These are phyloP conservation scores for Chunga burmeisteri DNA, from an alignment of 2,113 vertebrate genomes.

Conservation along the genomic window DNA sequence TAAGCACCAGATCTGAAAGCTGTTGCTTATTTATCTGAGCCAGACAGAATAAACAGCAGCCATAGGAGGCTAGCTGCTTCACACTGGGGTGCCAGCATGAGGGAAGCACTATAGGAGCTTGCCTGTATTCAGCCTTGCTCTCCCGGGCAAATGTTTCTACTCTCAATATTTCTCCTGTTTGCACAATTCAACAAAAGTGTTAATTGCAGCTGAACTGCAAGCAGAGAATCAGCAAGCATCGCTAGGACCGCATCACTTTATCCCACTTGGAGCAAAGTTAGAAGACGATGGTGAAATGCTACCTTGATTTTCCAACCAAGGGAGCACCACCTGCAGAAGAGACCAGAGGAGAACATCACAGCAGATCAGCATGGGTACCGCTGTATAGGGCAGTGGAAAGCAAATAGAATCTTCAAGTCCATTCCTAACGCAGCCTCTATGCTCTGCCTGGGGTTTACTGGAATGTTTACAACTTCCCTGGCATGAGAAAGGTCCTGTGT, in stretches of 20 bases:
- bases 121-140: background rate
- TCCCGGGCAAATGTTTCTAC: background rate
- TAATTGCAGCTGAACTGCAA: background rate
- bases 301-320: background rate
- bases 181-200: background rate
- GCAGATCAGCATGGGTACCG: background rate
- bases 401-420: background rate
- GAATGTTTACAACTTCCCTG: background rate
- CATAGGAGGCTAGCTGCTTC: background rate
- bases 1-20: background rate
- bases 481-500: background rate
- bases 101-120: background rate
- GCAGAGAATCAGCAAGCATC: background rate
- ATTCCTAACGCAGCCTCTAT: background rate
- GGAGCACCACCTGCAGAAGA: background rate
- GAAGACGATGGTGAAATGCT: background rate
- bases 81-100: background rate
- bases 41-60: background rate
- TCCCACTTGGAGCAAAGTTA: background rate
- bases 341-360: background rate
- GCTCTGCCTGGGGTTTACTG: background rate
- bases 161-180: background rate
- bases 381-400: background rate
- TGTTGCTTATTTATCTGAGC: background rate
- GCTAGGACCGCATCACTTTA: fast-evolving